Evolutionary conservation across 1,140 invertebrate species (phyloP).

Genomic region (Lepidurus couesii): DNA sequence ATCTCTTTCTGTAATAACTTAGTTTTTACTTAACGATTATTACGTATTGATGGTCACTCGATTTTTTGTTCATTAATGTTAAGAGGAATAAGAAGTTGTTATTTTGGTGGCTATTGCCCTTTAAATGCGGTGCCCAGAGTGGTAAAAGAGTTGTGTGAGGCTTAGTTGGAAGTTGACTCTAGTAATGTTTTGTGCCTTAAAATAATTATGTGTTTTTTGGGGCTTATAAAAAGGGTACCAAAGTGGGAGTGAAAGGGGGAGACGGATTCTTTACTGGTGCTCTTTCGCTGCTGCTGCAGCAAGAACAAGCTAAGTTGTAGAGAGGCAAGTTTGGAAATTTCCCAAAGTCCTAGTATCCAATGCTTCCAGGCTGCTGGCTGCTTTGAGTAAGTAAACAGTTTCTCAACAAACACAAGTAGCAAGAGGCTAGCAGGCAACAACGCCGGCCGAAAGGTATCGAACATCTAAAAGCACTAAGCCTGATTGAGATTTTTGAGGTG

Average conservation of each 20-base stretch:
- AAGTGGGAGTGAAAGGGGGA: too few relatives aligned
- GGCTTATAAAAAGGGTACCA: background rate
- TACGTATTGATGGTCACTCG: too few relatives aligned
- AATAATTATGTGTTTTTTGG: background rate
- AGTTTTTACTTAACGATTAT: too few relatives aligned
- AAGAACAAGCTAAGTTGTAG: slow-evolving; percentile 16
- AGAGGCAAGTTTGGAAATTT: slow-evolving; percentile 16
- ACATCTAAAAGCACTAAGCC: slow-evolving; percentile 22
- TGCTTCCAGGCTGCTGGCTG: slow-evolving; percentile 20
- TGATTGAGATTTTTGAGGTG: slow-evolving; percentile 15
- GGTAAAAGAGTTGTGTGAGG: too few relatives aligned
- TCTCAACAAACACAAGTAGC: slow-evolving; percentile 4
- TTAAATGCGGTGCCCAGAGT: too few relatives aligned
- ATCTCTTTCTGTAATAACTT: too few relatives aligned
- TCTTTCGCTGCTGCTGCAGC: background rate
- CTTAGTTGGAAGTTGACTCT: background rate
- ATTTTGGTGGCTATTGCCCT: too few relatives aligned
- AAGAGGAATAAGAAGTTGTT: too few relatives aligned
- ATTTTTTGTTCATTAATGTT: too few relatives aligned
- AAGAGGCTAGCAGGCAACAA: background rate
- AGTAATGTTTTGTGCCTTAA: background rate
- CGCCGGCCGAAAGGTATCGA: slow-evolving; percentile 20
- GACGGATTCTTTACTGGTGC: background rate
- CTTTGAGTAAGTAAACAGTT: slow-evolving; percentile 17
- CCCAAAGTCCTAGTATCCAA: slow-evolving; percentile 1